Evolutionary conservation across 2,113 vertebrate genomes (phyloP).

Genomic region (Sander vitreus): DNA sequence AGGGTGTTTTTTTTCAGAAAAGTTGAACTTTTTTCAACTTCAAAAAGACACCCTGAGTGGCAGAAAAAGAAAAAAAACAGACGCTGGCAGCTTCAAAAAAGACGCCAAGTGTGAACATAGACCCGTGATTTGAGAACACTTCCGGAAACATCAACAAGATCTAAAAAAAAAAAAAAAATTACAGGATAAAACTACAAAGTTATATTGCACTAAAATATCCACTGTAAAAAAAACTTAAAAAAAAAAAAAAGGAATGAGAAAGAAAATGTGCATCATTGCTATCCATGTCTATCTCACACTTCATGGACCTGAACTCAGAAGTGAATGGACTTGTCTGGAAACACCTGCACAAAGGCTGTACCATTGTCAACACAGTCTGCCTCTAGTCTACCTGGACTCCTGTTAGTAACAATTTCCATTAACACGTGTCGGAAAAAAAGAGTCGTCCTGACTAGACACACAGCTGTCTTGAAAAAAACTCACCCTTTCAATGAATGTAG

Average conservation of each 20-base stretch:
- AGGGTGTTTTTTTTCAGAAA: too few relatives aligned
- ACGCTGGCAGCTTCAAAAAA: too few relatives aligned
- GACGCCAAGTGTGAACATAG: too few relatives aligned
- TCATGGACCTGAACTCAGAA: constrained; percentile 10
- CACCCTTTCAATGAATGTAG: neutral
- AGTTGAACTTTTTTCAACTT: too few relatives aligned
- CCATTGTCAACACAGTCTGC: neutral
- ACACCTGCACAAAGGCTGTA: neutral
- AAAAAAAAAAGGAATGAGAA: neutral
- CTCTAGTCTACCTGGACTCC: neutral
- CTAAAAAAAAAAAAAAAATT: neutral
- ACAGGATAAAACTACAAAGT: neutral
- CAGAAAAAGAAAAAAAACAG: too few relatives aligned
- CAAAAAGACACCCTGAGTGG: too few relatives aligned
- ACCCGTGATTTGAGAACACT: constrained; percentile 17
- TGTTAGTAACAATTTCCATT: neutral
- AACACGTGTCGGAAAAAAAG: neutral
- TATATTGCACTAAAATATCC: constrained; percentile 23
- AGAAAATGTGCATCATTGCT: neutral
- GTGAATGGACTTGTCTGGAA: neutral
- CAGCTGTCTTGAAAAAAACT: constrained; percentile 1
- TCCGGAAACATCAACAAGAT: neutral
- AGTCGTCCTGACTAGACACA: neutral
- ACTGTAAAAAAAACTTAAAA: neutral
- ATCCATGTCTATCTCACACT: neutral